Conservation (phyloP, 2,113 vertebrate genomes). For the Thermophis baileyi region DNA sequence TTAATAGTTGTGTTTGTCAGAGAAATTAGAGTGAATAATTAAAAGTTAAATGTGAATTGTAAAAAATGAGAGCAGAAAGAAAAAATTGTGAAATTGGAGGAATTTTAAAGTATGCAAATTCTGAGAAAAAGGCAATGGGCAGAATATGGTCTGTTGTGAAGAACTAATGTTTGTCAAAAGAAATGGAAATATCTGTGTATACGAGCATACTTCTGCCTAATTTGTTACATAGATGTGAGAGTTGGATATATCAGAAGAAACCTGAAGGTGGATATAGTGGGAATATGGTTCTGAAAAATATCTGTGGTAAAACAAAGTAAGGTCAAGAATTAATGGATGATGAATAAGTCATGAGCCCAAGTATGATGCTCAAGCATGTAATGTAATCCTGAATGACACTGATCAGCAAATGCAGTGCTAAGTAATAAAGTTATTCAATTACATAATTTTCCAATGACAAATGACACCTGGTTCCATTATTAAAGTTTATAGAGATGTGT, state of each 20-base stretch:
- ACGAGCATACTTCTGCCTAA: neutral
- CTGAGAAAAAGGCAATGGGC: neutral
- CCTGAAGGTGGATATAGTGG: neutral
- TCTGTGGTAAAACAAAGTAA: neutral
- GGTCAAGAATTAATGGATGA: neutral
- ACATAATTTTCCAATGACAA: neutral
- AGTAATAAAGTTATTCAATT: constrained; percentile 16
- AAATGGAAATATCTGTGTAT: neutral
- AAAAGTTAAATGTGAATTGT: neutral
- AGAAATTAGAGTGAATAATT: neutral
- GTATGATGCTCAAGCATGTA: fast-evolving
- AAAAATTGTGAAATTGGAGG: neutral
- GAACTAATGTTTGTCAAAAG: neutral
- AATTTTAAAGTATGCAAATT: neutral
- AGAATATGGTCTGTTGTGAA: neutral
- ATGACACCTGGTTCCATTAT: neutral
- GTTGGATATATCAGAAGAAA: neutral
- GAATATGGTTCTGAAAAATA: neutral
- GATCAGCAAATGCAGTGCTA: neutral
- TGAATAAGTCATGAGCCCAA: fast-evolving
- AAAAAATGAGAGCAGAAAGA: neutral
- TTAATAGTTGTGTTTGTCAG: neutral
- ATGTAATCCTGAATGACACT: neutral
- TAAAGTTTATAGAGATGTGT: constrained; percentile 13
- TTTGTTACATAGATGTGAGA: neutral